Evolutionary conservation across 2,888 invertebrate species (phyloP).

Genomic region (Rhagium mordax): DNA sequence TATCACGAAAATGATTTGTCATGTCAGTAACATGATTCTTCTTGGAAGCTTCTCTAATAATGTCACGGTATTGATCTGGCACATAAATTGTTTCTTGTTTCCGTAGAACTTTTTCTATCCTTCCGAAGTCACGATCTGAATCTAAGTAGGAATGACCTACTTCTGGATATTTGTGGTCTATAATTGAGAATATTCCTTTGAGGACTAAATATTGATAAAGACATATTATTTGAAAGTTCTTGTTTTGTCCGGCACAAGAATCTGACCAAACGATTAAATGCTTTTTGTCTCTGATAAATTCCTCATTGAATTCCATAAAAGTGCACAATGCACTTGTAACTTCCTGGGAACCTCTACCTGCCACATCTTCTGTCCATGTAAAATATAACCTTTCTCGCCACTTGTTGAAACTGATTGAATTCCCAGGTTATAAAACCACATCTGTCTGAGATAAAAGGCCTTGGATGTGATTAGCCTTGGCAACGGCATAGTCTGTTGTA

Average conservation of each 20-base stretch:
- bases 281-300: not conserved
- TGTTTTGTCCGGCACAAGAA: slow-evolving; percentile 34
- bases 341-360: slow-evolving; percentile 17
- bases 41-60: slow-evolving; percentile 47
- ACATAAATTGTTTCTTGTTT: slow-evolving; percentile 57
- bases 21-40: slow-evolving; percentile 51
- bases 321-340: slow-evolving; percentile 20
- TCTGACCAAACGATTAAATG: slow-evolving; percentile 32
- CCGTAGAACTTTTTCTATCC: slow-evolving; percentile 58
- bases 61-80: slow-evolving; percentile 56
- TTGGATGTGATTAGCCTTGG: slow-evolving; percentile 50
- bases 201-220: slow-evolving; percentile 26
- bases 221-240: slow-evolving; percentile 34
- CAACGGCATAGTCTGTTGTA: slow-evolving; percentile 50
- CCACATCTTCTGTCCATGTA: slow-evolving; percentile 55
- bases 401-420: slow-evolving; percentile 39
- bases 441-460: slow-evolving; percentile 48
- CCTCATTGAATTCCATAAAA: slow-evolving; percentile 24
- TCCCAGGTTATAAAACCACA: slow-evolving; percentile 51
- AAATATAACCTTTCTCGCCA: slow-evolving; percentile 28
- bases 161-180: slow-evolving; percentile 40
- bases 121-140: slow-evolving; percentile 61
- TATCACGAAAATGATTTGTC: slow-evolving; percentile 48
- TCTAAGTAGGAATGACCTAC: slow-evolving; percentile 29
- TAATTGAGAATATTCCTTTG: slow-evolving; percentile 3